Base-by-base conservation (phyloP, 1,140 invertebrate species). In the Heliconius hewitsoni region DNA sequence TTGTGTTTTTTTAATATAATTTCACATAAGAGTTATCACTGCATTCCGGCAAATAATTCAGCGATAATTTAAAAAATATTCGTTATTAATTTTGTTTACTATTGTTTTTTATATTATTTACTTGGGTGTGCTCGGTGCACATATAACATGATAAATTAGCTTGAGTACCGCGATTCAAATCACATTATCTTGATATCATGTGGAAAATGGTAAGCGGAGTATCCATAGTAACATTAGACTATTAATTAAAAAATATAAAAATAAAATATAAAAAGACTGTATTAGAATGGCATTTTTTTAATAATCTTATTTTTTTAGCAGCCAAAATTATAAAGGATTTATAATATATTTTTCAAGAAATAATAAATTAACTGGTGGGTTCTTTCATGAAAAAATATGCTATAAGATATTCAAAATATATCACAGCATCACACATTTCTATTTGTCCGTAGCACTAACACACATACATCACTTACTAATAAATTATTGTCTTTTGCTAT, bases 401-500 rank as follows among this genome's bases (percentile, higher is more conserved):
- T 70, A 71, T 46, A 66, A 70, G 55, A 73, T 78, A 39, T 23
- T 74, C 66, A 75, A 66, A 77, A 78, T 78, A 75, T 91, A 91
- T 91, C 91, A 93, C 89, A 91, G 90, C 86, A 88, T 78, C 89
- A 89, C 85, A 84, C 89, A 88, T 90, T 83, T 81, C 73, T 82
- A 72, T 55, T 23, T 76, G 60, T 76, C 57, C 60, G 27, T 30
- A 76, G 55, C 37, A 76, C 60, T 71, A 73, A 75, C 73, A 77
- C 71, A 77, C 55, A 73, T 57, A 11, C 60, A 30, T 30, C 23
- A 66, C 60, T 66, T 66, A 66, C 27, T 66, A 66, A 30, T 66
- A 66, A 30, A 66, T 66, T 27, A 27, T 66, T 66, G 60, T 66
- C 23, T 66, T 66, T n/a, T 66, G 19, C 60, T 66, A 66, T 13